Percentiles rank a stretch among this genome's conserved stretches.
phyloP scores from a whole-genome alignment of 2,113 vertebrate genomes.

The Typhlomys cinereus region DNA sequence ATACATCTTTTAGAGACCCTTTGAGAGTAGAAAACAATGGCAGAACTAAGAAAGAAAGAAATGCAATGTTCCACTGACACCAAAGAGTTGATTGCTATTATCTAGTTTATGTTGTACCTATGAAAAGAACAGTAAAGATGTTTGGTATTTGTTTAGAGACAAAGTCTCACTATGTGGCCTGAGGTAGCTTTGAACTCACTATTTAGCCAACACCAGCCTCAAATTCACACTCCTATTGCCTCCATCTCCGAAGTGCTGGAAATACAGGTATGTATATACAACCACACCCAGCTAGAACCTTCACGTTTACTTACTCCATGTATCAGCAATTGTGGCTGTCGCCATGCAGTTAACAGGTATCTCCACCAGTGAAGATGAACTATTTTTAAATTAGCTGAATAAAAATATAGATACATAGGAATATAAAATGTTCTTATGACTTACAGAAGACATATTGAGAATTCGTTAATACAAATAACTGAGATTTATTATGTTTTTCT shows the following conservation, averaged over 20 bases:
- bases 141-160: neutral
- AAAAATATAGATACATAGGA: constrained; percentile 28
- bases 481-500: constrained; percentile 9
- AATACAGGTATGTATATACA: neutral
- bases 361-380: constrained; percentile 29
- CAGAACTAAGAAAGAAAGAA: constrained; percentile 27
- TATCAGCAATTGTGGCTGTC: neutral
- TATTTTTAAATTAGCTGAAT: constrained; percentile 21
- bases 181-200: neutral
- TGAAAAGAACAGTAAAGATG: neutral
- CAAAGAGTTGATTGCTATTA: neutral
- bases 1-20: neutral
- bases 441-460: constrained; percentile 12
- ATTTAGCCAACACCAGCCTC: neutral
- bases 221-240: neutral
- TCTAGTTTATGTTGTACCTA: neutral
- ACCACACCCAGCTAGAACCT: neutral
- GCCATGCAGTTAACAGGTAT: neutral
- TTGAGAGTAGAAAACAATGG: constrained; percentile 3
- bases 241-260: neutral
- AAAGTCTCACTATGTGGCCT: neutral
- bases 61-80: neutral
- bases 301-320: neutral
- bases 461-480: neutral
- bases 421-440: neutral